Percentiles rank a stretch among this genome's conserved stretches.
Conservation (phyloP, 2,113 vertebrate genomes). For the Formicarius rufipectus region DNA sequence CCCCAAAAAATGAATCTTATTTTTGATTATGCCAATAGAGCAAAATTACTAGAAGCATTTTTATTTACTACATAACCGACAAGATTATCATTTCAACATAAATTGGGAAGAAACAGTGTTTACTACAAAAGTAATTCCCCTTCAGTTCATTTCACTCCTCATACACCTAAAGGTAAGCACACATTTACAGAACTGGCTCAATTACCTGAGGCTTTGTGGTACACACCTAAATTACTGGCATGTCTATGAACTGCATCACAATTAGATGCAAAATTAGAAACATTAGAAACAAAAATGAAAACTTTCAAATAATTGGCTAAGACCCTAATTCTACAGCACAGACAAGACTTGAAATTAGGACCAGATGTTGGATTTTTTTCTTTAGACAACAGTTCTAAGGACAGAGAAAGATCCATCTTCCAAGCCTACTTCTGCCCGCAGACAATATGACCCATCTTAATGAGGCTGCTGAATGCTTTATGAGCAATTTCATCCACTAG, state of each 20-base stretch:
- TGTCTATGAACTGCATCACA: neutral
- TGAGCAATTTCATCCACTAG: constrained; percentile 43
- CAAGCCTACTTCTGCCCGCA: constrained; percentile 28
- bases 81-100: neutral
- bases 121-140: neutral
- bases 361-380: constrained; percentile 27
- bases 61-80: neutral
- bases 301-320: constrained; percentile 10
- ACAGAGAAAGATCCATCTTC: constrained; percentile 26
- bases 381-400: constrained; percentile 29
- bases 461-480: constrained; percentile 53
- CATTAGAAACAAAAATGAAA: neutral
- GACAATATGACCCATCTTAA: constrained; percentile 34
- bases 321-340: neutral
- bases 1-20: neutral
- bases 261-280: no score
- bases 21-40: neutral
- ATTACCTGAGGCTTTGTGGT: neutral
- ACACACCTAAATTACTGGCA: neutral
- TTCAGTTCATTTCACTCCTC: neutral
- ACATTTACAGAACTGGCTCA: neutral
- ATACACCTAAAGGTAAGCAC: neutral
- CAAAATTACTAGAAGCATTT: neutral
- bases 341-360: constrained; percentile 9
- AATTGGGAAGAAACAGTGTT: neutral